Base-by-base conservation (phyloP, 2,797 vertebrate species). In the Leuciscus waleckii region DNA sequence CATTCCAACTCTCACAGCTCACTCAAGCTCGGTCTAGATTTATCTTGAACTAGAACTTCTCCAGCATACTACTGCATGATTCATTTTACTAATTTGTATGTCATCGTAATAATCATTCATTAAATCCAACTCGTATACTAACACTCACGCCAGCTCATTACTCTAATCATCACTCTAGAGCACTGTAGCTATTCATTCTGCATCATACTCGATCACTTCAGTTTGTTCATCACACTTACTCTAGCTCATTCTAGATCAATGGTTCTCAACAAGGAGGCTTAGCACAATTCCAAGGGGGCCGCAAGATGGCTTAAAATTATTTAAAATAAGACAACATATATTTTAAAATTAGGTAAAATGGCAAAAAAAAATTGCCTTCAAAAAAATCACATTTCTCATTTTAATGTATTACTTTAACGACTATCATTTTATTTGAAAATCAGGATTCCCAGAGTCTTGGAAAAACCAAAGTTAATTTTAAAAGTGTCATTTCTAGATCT, bases 1-100 rank as follows among this genome's bases (percentile, higher is more conserved):
- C 69, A 82, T n/a, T 82, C 23, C 7, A 67, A 26, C 67, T 71
- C n/a, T 56, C n/a, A 81, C 35, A 43, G n/a, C 26, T 63, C 39
- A 41, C 13, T 56, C 32, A 51, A 17, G 46, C 43, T 11, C 4
- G 13, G 43, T n/a, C 32, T 26, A 65, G 14, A 65, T 65, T 32
- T 58, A 61, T 61, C 58, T n/a, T 5, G 37, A 49, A 49, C n/a
- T 73, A 43, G 7, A 35, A 10, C 49, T 14, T 29, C 51, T 80
- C 21, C 5, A 32, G 39, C 1, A 2, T 56, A 37, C 19, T 23
- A 58, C 54, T 61, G 75, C 54, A 61, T 61, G 54, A 43, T 63
- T 41, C 54, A 78, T 41, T 29, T 61, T 19, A 58, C 4, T 61
- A 26, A 58, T 61, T 29, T 19, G 4, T 78, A 29, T 78, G 5